Conservation (phyloP, 2,888 invertebrate species). For the Zelleria hepariella region DNA sequence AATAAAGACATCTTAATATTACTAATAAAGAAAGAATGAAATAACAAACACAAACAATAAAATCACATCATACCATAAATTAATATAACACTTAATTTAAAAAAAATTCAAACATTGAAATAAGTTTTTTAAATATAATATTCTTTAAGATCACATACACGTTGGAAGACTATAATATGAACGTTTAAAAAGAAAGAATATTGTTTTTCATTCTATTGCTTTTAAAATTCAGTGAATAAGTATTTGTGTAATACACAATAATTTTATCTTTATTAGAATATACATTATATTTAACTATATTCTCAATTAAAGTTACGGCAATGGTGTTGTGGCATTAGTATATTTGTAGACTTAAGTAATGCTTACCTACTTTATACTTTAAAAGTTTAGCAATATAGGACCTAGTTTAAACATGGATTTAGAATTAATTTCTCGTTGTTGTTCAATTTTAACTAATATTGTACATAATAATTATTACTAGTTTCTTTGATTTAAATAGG, state of each 20-base stretch:
- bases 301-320: conserved; percentile 33
- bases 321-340: conserved; percentile 52
- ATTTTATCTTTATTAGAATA: conserved; percentile 9
- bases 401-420: conserved; percentile 52
- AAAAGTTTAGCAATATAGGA: conserved; percentile 2
- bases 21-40: too few relatives aligned
- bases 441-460: conserved; percentile 31
- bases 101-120: background rate
- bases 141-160: conserved; percentile 48
- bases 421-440: conserved; percentile 70
- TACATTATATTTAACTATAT: background rate
- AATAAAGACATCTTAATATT: too few relatives aligned
- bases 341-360: conserved; percentile 9
- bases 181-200: conserved; percentile 31
- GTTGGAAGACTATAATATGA: conserved; percentile 62
- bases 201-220: conserved; percentile 46
- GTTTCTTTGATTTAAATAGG: conserved; percentile 27
- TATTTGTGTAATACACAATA: conserved; percentile 1
- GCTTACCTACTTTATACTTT: conserved; percentile 7
- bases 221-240: conserved; percentile 15
- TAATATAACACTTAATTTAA: background rate
- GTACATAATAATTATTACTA: conserved; percentile 11
- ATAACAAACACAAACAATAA: background rate
- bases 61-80: background rate
- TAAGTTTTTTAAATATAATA: conserved; percentile 21